These are phyloP conservation scores for Montipora cactus DNA, from an alignment of 64 coral and sea anemone species.

Conservation along the genomic window DNA sequence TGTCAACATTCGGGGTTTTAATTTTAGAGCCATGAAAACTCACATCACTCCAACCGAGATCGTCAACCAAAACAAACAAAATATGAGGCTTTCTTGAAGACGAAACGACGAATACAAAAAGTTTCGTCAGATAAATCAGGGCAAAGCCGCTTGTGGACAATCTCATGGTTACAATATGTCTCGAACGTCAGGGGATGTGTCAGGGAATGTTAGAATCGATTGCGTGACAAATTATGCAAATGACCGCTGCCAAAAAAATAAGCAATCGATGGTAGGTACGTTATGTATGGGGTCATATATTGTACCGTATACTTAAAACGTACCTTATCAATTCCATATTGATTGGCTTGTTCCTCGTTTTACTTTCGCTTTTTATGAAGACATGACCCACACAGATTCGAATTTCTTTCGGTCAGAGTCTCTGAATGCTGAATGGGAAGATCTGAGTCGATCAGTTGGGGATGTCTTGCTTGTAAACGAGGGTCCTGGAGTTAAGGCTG, in stretches of 20 bases:
- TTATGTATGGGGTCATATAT: too few relatives aligned
- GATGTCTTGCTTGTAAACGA: conserved; percentile 69
- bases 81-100: conserved; percentile 40
- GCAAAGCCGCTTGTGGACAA: background rate
- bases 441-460: conserved; percentile 79
- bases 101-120: background rate
- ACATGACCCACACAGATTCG: conserved; percentile 6
- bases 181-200: too few relatives aligned
- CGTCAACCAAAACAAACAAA: conserved; percentile 67
- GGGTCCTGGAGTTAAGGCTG: conserved; percentile 50
- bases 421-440: conserved; percentile 88
- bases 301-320: too few relatives aligned
- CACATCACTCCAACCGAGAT: conserved; percentile 78
- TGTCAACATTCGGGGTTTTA: conserved; percentile 68
- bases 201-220: background rate
- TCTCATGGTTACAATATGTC: background rate
- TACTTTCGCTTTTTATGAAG: background rate
- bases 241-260: background rate
- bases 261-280: too few relatives aligned
- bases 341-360: background rate
- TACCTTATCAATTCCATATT: too few relatives aligned
- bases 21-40: conserved; percentile 61
- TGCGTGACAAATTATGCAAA: background rate
- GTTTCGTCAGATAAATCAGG: background rate
- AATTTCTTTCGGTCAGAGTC: conserved; percentile 86